Base-by-base conservation (phyloP, 2,888 invertebrate genomes). In the Anoncus sp. region DNA sequence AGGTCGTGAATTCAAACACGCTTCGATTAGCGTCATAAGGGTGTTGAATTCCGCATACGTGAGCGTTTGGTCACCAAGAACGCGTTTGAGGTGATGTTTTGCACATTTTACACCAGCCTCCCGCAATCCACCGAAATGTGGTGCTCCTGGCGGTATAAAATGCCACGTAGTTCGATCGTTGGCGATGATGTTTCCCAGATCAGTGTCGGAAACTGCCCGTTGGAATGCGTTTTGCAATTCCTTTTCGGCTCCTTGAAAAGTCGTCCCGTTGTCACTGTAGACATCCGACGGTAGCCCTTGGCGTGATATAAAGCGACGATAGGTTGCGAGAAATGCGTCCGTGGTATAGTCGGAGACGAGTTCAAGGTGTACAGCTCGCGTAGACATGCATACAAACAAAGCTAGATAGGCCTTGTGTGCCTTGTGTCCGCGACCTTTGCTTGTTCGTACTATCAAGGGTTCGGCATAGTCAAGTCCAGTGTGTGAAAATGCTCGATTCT, bases 381-480 rank as follows among this genome's bases (percentile, higher is more conserved):
- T 84, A 0, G 79, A 69, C 9, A 86, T 77, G 55, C 89, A 90
- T n/a, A 85, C 71, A 16, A 84, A 85, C 0, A 85, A 24, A 0
- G 75, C 66, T 0, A 85, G 47, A 40, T 85, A 85, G 1, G 63
- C 55, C 43, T 87, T 87, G 2, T 74, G 24, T 12, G 66, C 16
- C 60, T 77, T 79, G 0, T 75, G 59, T 16, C 79, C 76, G 35
- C 81, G 70, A 14, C 72, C 49, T 10, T 38, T 6, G 24, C 57
- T 60, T 3, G 66, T 77, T 24, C 80, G 67, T 16, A 82, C 66
- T 24, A 51, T 66, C 22, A 83, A 83, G 0, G 89, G 89, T 5
- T 89, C 88, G 31, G 85, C 86, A 16, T 83, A 88, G 59, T 91
- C 90, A 0, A 90, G 55, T 10, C 88, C 90, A 18, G 79, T 69